Evolutionary conservation across 2,113 vertebrate species (phyloP), one percentile per base, ranked within the genome.

Genomic region (Alectura lathami): DNA sequence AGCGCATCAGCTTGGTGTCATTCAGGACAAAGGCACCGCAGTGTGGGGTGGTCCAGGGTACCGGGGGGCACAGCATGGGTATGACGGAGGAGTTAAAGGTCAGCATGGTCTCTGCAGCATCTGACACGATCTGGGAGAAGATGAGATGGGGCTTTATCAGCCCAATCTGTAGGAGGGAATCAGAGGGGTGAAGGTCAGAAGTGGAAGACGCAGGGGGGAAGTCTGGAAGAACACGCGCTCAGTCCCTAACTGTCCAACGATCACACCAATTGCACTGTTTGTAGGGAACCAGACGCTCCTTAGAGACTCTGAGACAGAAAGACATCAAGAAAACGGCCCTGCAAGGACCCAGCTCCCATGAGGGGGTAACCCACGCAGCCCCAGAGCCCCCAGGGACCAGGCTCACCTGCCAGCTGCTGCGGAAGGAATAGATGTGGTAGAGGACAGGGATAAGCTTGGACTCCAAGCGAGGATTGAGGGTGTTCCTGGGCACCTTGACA

Each of bases 391-490:
- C 38, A 27, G 51, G 56, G 22, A 17, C 6, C 3, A 11, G 18
- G 17, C 80, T 64, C 88, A 93, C 99, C 99, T 99, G 98, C 38
- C 96, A 98, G 56, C 70, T 97, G 96, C 97, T 98, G 18, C 97
- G 98, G 96, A 99, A 99, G 54, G 99, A 98, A 88, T 99, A 99
- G 96, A 99, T 98, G 42, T 99, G 99, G 94, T 99, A 99, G 36
- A 99, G 98, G 57, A 98, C 98, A 0, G 99, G 98, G 87, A 99
- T 98, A 50, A 96, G 95, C 56, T 93, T 98, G 60, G 76, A 70
- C 30, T 97, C 47, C 18, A 89, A 53, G 30, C 72, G 83, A 1
- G 72, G 92, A 8, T 91, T 97, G 22, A 98, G 96, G 83, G 98
- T 89, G 94, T 98, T 97, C 78, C 91, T 97, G 8, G 98, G 98